Base-by-base conservation (phyloP, 2,113 vertebrate species). In the Nibea coibor region DNA sequence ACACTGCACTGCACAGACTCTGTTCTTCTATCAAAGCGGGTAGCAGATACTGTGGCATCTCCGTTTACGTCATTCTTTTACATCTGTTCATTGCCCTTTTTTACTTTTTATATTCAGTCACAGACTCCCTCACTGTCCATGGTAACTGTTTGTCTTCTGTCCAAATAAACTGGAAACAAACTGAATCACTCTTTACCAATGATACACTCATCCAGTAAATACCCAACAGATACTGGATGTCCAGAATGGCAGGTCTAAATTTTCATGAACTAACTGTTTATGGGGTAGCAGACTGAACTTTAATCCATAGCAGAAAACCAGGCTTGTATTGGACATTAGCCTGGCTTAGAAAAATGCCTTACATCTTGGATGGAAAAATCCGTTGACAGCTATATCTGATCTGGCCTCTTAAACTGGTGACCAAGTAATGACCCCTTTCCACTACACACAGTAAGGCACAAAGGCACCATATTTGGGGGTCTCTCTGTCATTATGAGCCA, bases 351-450 rank as follows among this genome's bases (percentile, higher is more conserved):
- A 35, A 35, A 62, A 59, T 67, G 58, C 47, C n/a, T 16, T 47
- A 10, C 1, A 50, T 31, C 28, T 63, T 9, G 3, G 0, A 63
- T 68, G 20, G 4, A 24, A 35, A 68, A 68, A 57, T 78, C 50
- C 12, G 31, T 26, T 59, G 2, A 22, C 45, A 69, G 26, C 24
- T 39, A 3, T 72, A 20, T 58, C 51, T 61, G 39, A 66, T 83
- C 42, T 75, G 47, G 47, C 50, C 43, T 69, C 15, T 19, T 82
- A 87, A 84, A 82, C 65, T 62, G 56, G 69, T 84, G 80, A 87
- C 86, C 88, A 87, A 80, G 28, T 73, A 66, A 64, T 80, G 80
- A 85, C 83, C 87, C 39, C 62, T 47, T 54, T 48, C 73, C 24
- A 35, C 35, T 15, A 31, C 68, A 78, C 64, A 84, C 28, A 11